These are phyloP conservation scores for Pachyramphus minor DNA, from an alignment of 2,113 vertebrate genomes.

Conservation along the genomic window DNA sequence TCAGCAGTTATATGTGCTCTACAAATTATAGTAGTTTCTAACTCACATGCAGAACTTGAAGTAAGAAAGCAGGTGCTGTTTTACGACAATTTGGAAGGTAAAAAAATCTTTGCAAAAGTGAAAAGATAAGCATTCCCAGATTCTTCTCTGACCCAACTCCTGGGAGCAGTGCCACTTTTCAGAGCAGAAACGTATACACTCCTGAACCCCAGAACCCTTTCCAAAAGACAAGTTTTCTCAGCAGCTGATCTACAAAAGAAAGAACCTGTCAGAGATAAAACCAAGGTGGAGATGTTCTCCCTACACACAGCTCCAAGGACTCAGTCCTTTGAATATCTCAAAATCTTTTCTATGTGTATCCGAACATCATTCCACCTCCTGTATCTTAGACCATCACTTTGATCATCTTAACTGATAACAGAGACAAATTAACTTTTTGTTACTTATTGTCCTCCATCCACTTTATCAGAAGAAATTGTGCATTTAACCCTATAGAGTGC, in stretches of 20 bases:
- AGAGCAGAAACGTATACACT: neutral
- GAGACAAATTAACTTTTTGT: neutral
- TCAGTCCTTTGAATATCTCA: neutral
- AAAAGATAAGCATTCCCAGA: neutral
- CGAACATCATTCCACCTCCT: neutral
- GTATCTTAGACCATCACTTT: neutral
- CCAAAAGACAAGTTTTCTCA: neutral
- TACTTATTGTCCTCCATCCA: neutral
- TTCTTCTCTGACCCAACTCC: neutral
- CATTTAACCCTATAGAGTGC: neutral
- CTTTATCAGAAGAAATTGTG: neutral
- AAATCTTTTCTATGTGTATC: neutral
- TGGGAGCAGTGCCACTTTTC: neutral
- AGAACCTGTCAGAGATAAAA: neutral
- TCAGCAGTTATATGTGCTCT: neutral
- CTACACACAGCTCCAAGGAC: neutral
- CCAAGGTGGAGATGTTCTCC: neutral
- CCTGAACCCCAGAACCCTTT: neutral
- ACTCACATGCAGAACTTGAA: neutral
- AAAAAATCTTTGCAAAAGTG: neutral
- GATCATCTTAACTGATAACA: neutral
- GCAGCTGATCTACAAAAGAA: neutral
- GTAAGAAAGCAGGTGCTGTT: neutral
- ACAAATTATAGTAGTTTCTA: neutral
- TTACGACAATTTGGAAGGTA: neutral